Base-by-base conservation (phyloP, 2,797 vertebrate genomes). In the Atherinosoma microstoma region DNA sequence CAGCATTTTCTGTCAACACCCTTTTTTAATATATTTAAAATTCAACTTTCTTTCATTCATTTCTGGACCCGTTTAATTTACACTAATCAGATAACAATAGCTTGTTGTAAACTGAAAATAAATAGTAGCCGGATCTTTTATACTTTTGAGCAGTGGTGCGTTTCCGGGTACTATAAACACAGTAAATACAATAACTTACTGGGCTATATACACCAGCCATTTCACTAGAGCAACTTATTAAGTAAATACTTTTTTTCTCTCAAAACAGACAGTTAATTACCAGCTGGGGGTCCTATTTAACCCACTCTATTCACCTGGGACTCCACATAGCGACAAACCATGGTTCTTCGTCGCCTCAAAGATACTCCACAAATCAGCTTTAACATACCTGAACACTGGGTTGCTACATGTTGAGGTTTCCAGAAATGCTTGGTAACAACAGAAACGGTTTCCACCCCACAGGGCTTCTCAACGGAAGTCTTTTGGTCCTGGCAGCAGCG, bases 381-480 rank as follows among this genome's bases (percentile, higher is more conserved):
- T 0, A 2, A 63, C 82, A 13, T 65, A 89, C 89, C 87, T 76
- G 73, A 0, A 58, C 67, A 24, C 59, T 0, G 22, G 32, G 35
- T 49, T 2, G 15, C 75, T 83, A 86, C 87, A 87, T 80, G 66
- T 40, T 70, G 59, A 36, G 2, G 56, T 63, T 45, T 62, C 42
- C 6, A 16, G 38, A 20, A 20, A 6, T 10, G 18, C 27, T 0
- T 6, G 61, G 27, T 27, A 36, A 35, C 47, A 56, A 49, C 35
- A 0, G 36, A 15, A 20, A n/a, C 10, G 11, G 15, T 5, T 38
- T 11, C 5, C 18, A n/a, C 22, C 3, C 51, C 64, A 22, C 51
- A 38, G 18, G 10, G 45, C 36, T 66, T 4, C 56, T 58, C 5
- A 35, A 2, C 84, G 81, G 86, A 89, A 92, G 85, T 84, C 56